phyloP scores from a whole-genome alignment of 2,888 invertebrate species.

The Andrena flavipes region DNA sequence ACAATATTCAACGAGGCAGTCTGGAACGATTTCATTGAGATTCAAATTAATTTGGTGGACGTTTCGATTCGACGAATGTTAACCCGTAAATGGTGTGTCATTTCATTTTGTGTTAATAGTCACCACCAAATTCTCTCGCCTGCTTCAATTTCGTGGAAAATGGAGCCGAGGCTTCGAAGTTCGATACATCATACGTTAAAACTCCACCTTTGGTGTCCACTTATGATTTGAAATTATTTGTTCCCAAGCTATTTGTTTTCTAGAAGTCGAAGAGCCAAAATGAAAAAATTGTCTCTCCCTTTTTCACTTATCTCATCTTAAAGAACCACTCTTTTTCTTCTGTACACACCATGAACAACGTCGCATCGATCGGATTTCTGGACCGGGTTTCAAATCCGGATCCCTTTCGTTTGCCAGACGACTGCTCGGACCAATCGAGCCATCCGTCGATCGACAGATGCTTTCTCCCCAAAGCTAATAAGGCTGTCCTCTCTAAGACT shows the following conservation, averaged over 20 bases:
- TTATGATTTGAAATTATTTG: no score
- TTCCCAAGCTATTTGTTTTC: not conserved
- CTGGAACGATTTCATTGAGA: conserved; percentile 18
- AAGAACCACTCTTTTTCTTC: not conserved
- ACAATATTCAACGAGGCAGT: conserved; percentile 14
- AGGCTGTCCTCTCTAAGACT: not conserved
- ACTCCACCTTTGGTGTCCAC: no score
- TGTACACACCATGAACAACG: not conserved
- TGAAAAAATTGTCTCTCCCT: not conserved
- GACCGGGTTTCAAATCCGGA: conserved; percentile 4
- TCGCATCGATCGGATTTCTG: not conserved
- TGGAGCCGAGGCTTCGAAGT: no score
- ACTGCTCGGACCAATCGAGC: not conserved
- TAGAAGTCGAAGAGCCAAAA: not conserved
- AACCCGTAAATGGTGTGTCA: not conserved
- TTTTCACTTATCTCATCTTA: not conserved
- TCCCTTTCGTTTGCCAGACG: conserved; percentile 3
- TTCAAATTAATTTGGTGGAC: conserved; percentile 9
- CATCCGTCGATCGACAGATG: not conserved
- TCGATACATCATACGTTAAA: no score
- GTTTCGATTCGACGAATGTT: not conserved
- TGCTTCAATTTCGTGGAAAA: not conserved
- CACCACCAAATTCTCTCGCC: not conserved
- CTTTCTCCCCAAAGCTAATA: conserved; percentile 5
- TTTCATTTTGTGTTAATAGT: not conserved